phyloP scores from a whole-genome alignment of 2,113 vertebrate species.

The Toxotes chatareus region DNA sequence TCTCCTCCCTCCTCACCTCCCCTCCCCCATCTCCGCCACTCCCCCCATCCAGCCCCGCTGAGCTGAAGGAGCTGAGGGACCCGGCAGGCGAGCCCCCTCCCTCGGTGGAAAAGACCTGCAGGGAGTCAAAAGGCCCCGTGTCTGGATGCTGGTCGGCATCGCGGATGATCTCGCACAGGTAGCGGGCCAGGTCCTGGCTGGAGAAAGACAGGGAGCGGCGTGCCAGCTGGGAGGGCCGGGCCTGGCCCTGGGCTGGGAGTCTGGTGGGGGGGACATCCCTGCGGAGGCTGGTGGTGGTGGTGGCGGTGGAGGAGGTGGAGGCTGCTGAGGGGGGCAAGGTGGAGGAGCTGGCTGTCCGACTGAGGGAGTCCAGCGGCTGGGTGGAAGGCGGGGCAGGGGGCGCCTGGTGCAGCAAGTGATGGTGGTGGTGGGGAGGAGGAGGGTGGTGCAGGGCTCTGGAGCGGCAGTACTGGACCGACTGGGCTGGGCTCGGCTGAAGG shows the following conservation, averaged over 20 bases:
- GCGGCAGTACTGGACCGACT: constrained; percentile 82
- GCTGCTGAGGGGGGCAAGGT: constrained; percentile 74
- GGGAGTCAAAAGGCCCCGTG: constrained; percentile 83
- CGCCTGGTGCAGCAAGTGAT: constrained; percentile 74
- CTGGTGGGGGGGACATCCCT: constrained; percentile 81
- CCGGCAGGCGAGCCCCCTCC: constrained; percentile 85
- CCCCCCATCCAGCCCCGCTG: constrained; percentile 78
- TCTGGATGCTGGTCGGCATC: constrained; percentile 82
- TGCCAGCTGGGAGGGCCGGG: constrained; percentile 66
- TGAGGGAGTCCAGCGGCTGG: constrained; percentile 67
- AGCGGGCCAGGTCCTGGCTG: constrained; percentile 83
- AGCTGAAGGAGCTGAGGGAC: constrained; percentile 88
- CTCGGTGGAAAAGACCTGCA: constrained; percentile 88
- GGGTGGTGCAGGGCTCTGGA: constrained; percentile 77
- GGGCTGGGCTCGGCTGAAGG: constrained; percentile 87
- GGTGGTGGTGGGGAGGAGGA: constrained; percentile 70
- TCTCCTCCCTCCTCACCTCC: constrained; percentile 70
- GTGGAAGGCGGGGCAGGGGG: constrained; percentile 61
- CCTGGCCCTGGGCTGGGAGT: constrained; percentile 80
- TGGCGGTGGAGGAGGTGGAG: constrained; percentile 53
- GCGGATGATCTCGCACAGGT: constrained; percentile 84
- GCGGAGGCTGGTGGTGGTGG: constrained; percentile 72
- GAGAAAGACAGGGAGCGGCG: constrained; percentile 80
- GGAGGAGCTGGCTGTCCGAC: constrained; percentile 59
- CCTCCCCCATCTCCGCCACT: constrained; percentile 37